A percentile compares a stretch with the other conserved stretches of the same genome.
Evolutionary conservation across 2,888 invertebrate genomes (phyloP).

Genomic region (Acrocera orbiculus): DNA sequence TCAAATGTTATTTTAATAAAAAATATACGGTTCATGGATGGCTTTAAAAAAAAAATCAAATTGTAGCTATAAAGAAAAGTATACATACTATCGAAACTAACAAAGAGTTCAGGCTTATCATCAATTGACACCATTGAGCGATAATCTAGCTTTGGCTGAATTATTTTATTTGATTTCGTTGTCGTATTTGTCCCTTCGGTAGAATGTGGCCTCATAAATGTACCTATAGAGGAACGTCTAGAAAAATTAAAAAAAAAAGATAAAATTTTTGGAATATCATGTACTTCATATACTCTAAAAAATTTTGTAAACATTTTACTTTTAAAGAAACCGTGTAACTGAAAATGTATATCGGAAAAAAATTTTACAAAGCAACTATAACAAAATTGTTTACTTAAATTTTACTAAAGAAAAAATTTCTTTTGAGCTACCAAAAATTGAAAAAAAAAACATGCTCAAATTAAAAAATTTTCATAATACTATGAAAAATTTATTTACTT

Average conservation of each 20-base stretch:
- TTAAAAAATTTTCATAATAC: too few species aligned
- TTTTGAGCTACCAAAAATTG: too few species aligned
- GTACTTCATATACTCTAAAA: too few species aligned
- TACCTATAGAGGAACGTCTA: conserved; percentile 74
- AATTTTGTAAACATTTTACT: too few species aligned
- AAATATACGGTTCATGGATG: not conserved
- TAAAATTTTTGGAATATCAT: not conserved
- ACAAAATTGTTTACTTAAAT: too few species aligned
- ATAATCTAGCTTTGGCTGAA: conserved; percentile 66
- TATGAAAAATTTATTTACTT: too few species aligned
- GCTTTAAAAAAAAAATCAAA: not conserved
- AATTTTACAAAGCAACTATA: too few species aligned
- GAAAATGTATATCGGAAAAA: too few species aligned
- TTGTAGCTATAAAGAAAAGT: conserved; percentile 8
- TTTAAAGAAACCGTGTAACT: too few species aligned
- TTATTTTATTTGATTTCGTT: conserved; percentile 34
- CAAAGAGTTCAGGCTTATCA: conserved; percentile 89
- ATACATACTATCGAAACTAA: conserved; percentile 81
- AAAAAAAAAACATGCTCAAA: too few species aligned
- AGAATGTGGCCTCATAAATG: conserved; percentile 61
- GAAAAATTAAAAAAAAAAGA: conserved; percentile 15
- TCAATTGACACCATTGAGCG: conserved; percentile 86
- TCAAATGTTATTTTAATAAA: not conserved
- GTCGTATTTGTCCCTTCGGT: conserved; percentile 40
- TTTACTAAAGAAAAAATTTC: too few species aligned